Evolutionary conservation across 2,888 invertebrate genomes (phyloP), one percentile per base, ranked within the genome.

Genomic region (Brenthis daphne): DNA sequence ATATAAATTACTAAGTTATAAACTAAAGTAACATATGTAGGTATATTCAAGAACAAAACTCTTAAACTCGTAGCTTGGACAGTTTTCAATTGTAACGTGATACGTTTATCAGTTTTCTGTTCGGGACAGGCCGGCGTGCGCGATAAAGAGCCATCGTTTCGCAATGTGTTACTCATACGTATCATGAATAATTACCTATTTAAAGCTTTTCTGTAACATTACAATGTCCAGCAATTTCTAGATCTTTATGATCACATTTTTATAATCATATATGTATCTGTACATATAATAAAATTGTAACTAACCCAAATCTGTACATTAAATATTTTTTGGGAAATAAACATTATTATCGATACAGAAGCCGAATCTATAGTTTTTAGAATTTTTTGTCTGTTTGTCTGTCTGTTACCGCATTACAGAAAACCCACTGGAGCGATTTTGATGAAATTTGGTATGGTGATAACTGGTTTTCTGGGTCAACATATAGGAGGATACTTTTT

Each of bases 101-200:
- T 88, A 89, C 76, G 81, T 84, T 88, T 89, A 90, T 90, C 88
- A 82, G 80, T 89, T 87, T 90, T 89, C 88, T 89, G 88, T 83
- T 76, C 86, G 79, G 85, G 84, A 85, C 73, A 74, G 73, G 70
- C 73, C 73, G 70, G 72, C 70, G 68, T 64, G 64, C 85, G 85
- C 72, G 72, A 74, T 74, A 74, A 69, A 57, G 68, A 68, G 64
- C 64, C 67, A 74, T 70, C 73, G 75, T 78, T 77, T 78, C 76
- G 77, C 78, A 78, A 78, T 76, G 67, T 61, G 65, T 75, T 73
- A 74, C 69, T 74, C 74, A 75, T 70, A 69, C 67, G 24, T 65
- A 74, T 68, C 66, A 63, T 69, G 64, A 69, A 65, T 73, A 72
- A 72, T 67, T 70, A 67, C 64, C 47, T 68, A 72, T 68, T 64